phyloP scores from a whole-genome alignment of 2,888 invertebrate species.

The Sepioteuthis lessoniana region DNA sequence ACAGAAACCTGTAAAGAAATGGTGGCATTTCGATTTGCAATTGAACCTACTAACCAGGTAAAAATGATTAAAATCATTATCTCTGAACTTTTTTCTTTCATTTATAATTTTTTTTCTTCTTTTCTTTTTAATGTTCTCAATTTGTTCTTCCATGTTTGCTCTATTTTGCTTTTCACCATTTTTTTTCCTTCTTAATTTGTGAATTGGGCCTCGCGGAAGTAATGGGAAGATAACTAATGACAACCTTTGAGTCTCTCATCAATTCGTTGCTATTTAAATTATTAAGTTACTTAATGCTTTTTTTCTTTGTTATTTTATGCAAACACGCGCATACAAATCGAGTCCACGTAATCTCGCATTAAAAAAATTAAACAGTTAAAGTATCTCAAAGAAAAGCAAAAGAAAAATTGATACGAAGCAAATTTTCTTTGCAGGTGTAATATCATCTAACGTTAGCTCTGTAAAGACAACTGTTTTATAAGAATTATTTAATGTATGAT shows the following conservation, averaged over 20 bases:
- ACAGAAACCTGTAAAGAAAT: neutral
- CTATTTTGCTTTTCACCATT: neutral
- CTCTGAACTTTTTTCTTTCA: neutral
- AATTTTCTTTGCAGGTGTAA: neutral
- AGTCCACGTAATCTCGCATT: neutral
- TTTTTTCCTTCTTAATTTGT: neutral
- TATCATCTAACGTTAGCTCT: neutral
- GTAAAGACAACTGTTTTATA: too few relatives aligned
- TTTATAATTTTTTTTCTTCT: neutral
- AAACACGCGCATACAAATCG: neutral
- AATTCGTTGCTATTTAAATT: slow-evolving; percentile 15
- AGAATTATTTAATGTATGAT: too few relatives aligned
- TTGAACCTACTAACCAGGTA: slow-evolving; percentile 21
- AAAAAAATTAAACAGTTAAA: neutral
- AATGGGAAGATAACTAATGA: neutral
- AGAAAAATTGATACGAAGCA: neutral
- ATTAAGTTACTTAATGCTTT: neutral
- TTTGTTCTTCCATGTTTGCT: neutral
- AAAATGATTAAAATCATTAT: slow-evolving; percentile 33
- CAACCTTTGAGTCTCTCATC: slow-evolving; percentile 11
- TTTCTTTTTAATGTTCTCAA: neutral
- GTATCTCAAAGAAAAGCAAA: neutral
- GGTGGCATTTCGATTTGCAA: neutral
- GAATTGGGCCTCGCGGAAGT: neutral
- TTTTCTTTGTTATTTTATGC: neutral